phyloP scores from a whole-genome alignment of 1,140 invertebrate genomes.

The Luehdorfia chinensis region DNA sequence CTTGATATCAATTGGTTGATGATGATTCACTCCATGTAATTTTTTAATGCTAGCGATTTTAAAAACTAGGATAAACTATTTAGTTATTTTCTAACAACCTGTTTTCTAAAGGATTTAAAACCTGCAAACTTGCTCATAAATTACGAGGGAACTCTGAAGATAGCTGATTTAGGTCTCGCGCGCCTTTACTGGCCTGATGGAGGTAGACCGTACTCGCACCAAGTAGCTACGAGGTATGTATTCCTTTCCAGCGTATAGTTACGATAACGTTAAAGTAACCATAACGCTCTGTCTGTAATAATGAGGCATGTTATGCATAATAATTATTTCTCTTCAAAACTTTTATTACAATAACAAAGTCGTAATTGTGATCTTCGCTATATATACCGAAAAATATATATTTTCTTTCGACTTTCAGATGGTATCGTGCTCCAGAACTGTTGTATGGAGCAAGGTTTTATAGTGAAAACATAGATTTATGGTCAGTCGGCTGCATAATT shows the following conservation, averaged over 20 bases:
- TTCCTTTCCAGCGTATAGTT: too few relatives aligned
- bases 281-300: constrained; percentile 6
- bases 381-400: neutral
- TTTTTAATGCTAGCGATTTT: too few relatives aligned
- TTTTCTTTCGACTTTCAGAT: constrained; percentile 79
- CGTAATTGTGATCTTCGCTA: neutral
- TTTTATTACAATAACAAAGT: neutral
- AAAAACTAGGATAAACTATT: too few relatives aligned
- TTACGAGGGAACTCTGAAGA: constrained; percentile 90
- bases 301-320: neutral
- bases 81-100: too few relatives aligned
- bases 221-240: constrained; percentile 81
- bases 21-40: too few relatives aligned
- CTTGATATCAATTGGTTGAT: too few relatives aligned
- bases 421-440: constrained; percentile 97
- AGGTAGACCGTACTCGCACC: constrained; percentile 87
- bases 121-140: constrained; percentile 97
- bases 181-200: constrained; percentile 85
- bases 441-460: constrained; percentile 95
- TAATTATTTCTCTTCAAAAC: too few relatives aligned
- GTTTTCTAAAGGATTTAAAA: constrained; percentile 94
- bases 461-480: constrained; percentile 91
- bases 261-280: too few relatives aligned
- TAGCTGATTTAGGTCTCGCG: constrained; percentile 95
- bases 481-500: constrained; percentile 97